Base-by-base conservation (phyloP, 2,888 invertebrate species). In the Epinotia demarniana region DNA sequence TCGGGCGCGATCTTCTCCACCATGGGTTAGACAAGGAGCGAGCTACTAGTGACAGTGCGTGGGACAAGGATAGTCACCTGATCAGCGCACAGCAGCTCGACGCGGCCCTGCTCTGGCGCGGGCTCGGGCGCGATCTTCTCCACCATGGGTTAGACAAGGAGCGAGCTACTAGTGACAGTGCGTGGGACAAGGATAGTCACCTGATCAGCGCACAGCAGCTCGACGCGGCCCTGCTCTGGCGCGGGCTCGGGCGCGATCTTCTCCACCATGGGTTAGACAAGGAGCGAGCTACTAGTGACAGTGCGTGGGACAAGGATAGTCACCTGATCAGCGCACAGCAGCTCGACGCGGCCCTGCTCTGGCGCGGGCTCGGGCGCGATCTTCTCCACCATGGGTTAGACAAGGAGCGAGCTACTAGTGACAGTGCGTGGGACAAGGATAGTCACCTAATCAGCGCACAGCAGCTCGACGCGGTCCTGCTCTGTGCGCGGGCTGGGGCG, bases 351-450 rank as follows among this genome's bases (percentile, higher is more conserved):
- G 85, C 99, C 99, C 85, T 98, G 98, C 0, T 92, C 94, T 11
- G 86, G 88, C 0, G 92, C 92, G 72, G 94, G 95, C 78, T 95
- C 95, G 43, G 94, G 92, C 74, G 90, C 95, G 60, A 99, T 97
- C 93, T 99, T 99, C 87, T 99, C 99, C 73, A 98, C 97, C 12
- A 99, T n/a, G n/a, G n/a, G n/a, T n/a, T n/a, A n/a, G n/a, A n/a
- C n/a, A n/a, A n/a, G n/a, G n/a, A n/a, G n/a, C n/a, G n/a, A n/a
- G n/a, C n/a, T n/a, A n/a, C n/a, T n/a, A n/a, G n/a, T n/a, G n/a
- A n/a, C n/a, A n/a, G n/a, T n/a, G n/a, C n/a, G n/a, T n/a, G n/a
- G n/a, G n/a, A n/a, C n/a, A n/a, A n/a, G n/a, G n/a, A n/a, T n/a
- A n/a, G n/a, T n/a, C n/a, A n/a, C n/a, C n/a, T n/a, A n/a, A n/a